Conservation (phyloP, 1,140 invertebrate genomes). For the Trachymyrmex septentrionalis region DNA sequence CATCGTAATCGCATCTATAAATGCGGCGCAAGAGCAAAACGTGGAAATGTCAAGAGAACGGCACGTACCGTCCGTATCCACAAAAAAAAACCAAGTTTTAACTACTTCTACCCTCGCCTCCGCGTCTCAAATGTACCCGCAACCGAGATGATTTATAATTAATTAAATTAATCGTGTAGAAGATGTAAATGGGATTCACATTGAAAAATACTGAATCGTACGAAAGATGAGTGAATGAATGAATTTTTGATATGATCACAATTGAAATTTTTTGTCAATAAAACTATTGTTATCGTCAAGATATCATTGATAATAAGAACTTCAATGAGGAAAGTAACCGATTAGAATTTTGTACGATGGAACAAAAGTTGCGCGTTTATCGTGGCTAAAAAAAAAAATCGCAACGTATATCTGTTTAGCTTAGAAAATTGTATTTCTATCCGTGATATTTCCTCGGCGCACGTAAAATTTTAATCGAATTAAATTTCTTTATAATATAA, state of each 20-base stretch:
- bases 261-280: too few relatives aligned
- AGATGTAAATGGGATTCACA: neutral
- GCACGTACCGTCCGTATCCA: neutral
- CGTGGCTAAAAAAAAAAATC: neutral
- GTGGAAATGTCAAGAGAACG: neutral
- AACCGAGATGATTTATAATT: neutral
- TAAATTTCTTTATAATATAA: too few relatives aligned
- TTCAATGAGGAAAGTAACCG: neutral
- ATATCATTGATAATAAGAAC: neutral
- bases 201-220: neutral
- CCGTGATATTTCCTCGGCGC: neutral
- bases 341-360: neutral
- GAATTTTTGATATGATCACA: neutral
- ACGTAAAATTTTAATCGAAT: neutral
- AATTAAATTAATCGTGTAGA: neutral
- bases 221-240: neutral
- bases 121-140: neutral
- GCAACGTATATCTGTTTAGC: neutral
- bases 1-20: neutral
- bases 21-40: neutral
- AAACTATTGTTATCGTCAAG: neutral
- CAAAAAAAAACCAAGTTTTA: neutral
- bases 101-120: neutral
- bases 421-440: neutral
- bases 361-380: neutral